A percentile compares a stretch with the other conserved stretches of the same genome.
Evolutionary conservation across 2,113 vertebrate genomes (phyloP).

Genomic region (Vimba vimba): DNA sequence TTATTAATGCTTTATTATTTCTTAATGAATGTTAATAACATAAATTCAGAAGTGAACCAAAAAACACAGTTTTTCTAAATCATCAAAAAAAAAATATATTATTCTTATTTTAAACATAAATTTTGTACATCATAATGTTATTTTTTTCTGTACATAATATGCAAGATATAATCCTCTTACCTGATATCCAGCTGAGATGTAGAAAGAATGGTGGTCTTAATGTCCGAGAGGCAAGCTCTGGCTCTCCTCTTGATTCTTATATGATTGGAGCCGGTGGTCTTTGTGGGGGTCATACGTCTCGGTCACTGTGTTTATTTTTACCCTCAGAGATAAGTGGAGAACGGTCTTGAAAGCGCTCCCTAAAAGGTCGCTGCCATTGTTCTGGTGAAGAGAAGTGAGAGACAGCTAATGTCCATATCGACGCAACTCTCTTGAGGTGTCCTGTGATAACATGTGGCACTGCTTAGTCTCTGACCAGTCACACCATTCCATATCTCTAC

Average conservation of each 20-base stretch:
- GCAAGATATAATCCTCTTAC: constrained; percentile 7
- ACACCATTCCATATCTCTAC: not conserved
- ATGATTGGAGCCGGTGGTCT: constrained; percentile 36
- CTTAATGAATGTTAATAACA: not conserved
- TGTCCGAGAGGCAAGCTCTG: not conserved
- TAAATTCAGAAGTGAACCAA: not conserved
- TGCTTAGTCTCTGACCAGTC: not conserved
- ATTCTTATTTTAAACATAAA: not conserved
- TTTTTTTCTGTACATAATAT: not conserved
- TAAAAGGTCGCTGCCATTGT: constrained; percentile 64
- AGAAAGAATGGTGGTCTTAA: not conserved
- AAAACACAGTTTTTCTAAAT: not conserved
- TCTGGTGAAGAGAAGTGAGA: constrained; percentile 8
- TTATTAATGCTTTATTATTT: too few relatives aligned
- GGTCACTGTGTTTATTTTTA: constrained; percentile 74
- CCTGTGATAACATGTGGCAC: constrained; percentile 7
- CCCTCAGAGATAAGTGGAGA: constrained; percentile 65
- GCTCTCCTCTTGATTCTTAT: not conserved
- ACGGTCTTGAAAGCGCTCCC: constrained; percentile 64
- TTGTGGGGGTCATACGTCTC: constrained; percentile 6
- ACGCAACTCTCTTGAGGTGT: not conserved
- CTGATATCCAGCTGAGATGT: not conserved
- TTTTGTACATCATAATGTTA: not conserved
- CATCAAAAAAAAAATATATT: not conserved
- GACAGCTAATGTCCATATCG: not conserved